These are phyloP conservation scores for Cantharis flavilabris DNA, from an alignment of 2,888 invertebrate genomes.

Conservation along the genomic window DNA sequence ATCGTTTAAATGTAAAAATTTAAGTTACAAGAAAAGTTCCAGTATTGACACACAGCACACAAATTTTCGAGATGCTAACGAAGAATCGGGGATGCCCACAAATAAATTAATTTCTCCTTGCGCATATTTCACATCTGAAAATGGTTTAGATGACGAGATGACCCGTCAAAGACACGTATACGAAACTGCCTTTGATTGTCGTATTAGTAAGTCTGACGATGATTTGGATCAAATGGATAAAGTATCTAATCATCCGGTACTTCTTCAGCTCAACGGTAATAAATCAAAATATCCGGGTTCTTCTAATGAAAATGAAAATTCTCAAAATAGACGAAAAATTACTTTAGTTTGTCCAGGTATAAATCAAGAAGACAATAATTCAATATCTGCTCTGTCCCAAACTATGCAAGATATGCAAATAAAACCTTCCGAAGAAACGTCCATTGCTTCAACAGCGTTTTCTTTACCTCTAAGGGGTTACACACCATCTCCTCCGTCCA, in stretches of 20 bases:
- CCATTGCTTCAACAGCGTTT: constrained; percentile 59
- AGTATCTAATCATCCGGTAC: constrained; percentile 78
- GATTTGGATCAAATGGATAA: constrained; percentile 82
- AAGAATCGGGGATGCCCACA: constrained; percentile 64
- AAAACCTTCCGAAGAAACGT: constrained; percentile 59
- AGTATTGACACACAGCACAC: constrained; percentile 77
- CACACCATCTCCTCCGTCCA: constrained; percentile 83
- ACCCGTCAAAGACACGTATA: constrained; percentile 76
- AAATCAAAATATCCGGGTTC: constrained; percentile 36
- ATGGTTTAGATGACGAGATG: constrained; percentile 65
- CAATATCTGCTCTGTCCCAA: constrained; percentile 53
- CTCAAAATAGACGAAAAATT: constrained; percentile 63
- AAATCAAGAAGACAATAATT: constrained; percentile 64
- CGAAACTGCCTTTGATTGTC: constrained; percentile 89
- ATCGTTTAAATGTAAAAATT: constrained; percentile 52
- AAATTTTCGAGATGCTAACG: constrained; percentile 63
- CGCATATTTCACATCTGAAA: constrained; percentile 68
- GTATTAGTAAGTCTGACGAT: constrained; percentile 78
- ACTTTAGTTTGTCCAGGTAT: constrained; percentile 60
- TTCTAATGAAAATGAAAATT: constrained; percentile 40
- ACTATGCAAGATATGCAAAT: constrained; percentile 66
- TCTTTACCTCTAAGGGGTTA: constrained; percentile 72
- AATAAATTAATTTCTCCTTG: constrained; percentile 72
- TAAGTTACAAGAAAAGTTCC: constrained; percentile 70
- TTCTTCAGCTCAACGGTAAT: constrained; percentile 62